These are phyloP conservation scores for Telenomus remus DNA, from an alignment of 1,140 invertebrate genomes.

Conservation along the genomic window DNA sequence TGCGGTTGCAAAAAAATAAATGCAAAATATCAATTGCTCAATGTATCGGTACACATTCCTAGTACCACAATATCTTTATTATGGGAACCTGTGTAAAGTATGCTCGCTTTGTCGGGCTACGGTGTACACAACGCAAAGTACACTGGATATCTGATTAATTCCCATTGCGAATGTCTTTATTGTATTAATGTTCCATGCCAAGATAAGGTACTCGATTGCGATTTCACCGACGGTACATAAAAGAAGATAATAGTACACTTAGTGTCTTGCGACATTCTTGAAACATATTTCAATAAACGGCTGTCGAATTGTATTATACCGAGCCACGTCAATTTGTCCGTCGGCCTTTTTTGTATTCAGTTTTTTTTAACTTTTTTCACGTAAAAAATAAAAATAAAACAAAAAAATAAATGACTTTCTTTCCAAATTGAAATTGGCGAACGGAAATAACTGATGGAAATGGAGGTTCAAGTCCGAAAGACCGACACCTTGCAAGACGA, in stretches of 20 bases:
- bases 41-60: conserved; percentile 23
- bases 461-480: conserved; percentile 12
- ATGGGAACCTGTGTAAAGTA: conserved; percentile 33
- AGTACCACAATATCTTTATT: conserved; percentile 37
- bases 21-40: conserved; percentile 33
- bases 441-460: too few species aligned
- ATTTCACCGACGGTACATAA: conserved; percentile 47
- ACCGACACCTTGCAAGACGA: conserved; percentile 42
- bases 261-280: conserved; percentile 49
- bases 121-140: conserved; percentile 50
- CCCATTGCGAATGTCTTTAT: conserved; percentile 73
- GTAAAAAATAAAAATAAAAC: too few species aligned
- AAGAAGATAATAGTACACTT: conserved; percentile 60
- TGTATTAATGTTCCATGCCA: conserved; percentile 66
- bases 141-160: conserved; percentile 73
- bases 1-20: background rate
- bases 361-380: too few species aligned
- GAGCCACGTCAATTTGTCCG: conserved; percentile 19
- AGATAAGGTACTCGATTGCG: conserved; percentile 53
- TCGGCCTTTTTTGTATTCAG: background rate
- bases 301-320: conserved; percentile 3
- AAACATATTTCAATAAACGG: conserved; percentile 34
- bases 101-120: conserved; percentile 37
- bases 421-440: too few species aligned
- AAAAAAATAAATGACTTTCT: too few species aligned